phyloP scores from a whole-genome alignment of 2,113 vertebrate species.

The Noturus placidus region DNA sequence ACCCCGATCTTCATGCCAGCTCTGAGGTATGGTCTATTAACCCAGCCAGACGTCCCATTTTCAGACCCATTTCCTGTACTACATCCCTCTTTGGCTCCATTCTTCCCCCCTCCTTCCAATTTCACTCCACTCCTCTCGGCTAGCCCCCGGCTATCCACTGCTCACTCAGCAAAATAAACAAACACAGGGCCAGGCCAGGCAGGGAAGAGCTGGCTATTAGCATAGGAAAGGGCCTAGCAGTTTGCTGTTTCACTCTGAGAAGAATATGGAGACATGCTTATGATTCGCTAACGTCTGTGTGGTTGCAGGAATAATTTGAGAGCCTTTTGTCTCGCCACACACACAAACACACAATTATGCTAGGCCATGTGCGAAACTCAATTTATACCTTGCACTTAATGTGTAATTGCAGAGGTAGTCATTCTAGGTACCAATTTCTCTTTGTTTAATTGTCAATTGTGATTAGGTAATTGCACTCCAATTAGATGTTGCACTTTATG shows the following conservation, averaged over 20 bases:
- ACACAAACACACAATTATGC: slow-evolving; percentile 44
- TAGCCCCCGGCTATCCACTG: slow-evolving; percentile 52
- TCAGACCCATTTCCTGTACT: slow-evolving; percentile 61
- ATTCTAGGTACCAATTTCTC: slow-evolving; percentile 62
- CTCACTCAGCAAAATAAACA: slow-evolving; percentile 63
- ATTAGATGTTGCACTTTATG: slow-evolving; percentile 54
- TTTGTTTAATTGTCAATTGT: slow-evolving; percentile 65
- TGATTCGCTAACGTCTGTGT: slow-evolving; percentile 44
- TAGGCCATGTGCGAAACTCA: slow-evolving; percentile 49
- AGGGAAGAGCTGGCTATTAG: slow-evolving; percentile 45
- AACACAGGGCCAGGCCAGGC: slow-evolving; percentile 41
- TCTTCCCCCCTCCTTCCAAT: slow-evolving; percentile 3
- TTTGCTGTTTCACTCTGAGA: slow-evolving; percentile 31
- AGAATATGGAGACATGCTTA: slow-evolving; percentile 21
- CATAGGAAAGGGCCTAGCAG: slow-evolving; percentile 56
- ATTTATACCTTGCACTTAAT: slow-evolving; percentile 57
- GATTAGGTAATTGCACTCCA: slow-evolving; percentile 63
- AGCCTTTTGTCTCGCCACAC: slow-evolving; percentile 34
- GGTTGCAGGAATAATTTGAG: slow-evolving; percentile 58
- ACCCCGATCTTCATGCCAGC: slow-evolving; percentile 66
- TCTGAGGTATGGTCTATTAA: slow-evolving; percentile 61
- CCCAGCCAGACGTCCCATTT: slow-evolving; percentile 70
- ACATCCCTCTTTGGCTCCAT: slow-evolving; percentile 60
- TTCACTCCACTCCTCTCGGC: slow-evolving; percentile 10
- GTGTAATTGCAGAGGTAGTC: slow-evolving; percentile 60